Evolutionary conservation across 2,888 invertebrate species (phyloP).

Genomic region (Callyntrura sp.): DNA sequence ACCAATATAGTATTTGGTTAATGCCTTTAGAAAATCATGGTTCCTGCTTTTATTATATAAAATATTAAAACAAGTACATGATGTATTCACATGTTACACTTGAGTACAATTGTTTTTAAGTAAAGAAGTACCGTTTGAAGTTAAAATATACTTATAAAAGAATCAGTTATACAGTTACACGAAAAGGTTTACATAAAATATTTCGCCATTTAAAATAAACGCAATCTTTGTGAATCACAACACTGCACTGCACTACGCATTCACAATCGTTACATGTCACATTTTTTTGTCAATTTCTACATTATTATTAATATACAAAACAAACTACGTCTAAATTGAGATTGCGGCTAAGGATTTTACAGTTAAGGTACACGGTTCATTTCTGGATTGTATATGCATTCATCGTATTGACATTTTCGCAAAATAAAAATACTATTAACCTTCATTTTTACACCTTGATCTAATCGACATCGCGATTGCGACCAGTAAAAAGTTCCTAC

Average conservation of each 20-base stretch:
- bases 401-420: slow-evolving; percentile 5
- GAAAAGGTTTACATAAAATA: not conserved
- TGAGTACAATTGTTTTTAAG: not conserved
- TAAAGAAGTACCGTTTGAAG: not conserved
- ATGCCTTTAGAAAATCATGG: not conserved
- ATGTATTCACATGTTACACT: not conserved
- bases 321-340: slow-evolving; percentile 26
- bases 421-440: not conserved
- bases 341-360: slow-evolving; percentile 15
- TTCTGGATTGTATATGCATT: slow-evolving; percentile 27
- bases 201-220: not conserved
- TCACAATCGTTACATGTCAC: slow-evolving; percentile 23
- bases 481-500: not conserved
- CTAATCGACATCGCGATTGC: no score
- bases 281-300: slow-evolving; percentile 1
- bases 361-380: slow-evolving; percentile 14
- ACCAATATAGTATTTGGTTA: not conserved
- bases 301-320: not conserved
- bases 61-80: not conserved
- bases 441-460: no score
- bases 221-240: slow-evolving; percentile 10
- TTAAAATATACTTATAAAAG: slow-evolving; percentile 31
- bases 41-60: not conserved
- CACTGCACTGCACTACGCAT: not conserved
- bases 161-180: not conserved